Conservation (phyloP, 2,113 vertebrate species). For the Lepus americanus region DNA sequence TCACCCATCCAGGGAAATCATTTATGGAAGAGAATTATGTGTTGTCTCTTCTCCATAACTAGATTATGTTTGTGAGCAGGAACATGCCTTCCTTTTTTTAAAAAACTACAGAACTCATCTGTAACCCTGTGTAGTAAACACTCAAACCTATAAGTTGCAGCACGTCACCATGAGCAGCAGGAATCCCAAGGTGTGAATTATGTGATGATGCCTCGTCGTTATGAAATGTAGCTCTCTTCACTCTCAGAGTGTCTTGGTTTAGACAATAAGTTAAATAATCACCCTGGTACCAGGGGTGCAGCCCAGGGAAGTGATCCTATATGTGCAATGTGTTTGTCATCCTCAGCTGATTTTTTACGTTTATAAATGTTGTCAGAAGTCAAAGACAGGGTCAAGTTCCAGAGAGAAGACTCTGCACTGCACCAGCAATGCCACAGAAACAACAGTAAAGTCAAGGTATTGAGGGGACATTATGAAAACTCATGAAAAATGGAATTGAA, state of each 20-base stretch:
- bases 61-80: slow-evolving; percentile 71
- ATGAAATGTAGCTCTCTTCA: background rate
- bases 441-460: background rate
- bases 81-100: slow-evolving; percentile 5
- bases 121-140: slow-evolving; percentile 18
- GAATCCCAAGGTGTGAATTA: background rate
- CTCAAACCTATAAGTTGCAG: background rate
- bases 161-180: background rate
- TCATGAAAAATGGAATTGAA: no score
- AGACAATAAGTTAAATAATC: background rate
- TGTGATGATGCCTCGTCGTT: background rate
- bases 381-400: background rate
- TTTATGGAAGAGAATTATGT: slow-evolving; percentile 25
- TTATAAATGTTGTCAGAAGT: slow-evolving; percentile 1
- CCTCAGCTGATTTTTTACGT: background rate
- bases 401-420: background rate
- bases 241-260: background rate
- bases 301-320: background rate
- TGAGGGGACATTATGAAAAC: no score
- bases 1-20: background rate
- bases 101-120: background rate
- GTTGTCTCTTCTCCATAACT: slow-evolving; percentile 22
- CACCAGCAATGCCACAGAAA: background rate
- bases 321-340: background rate
- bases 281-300: background rate